Base-by-base conservation (phyloP, 2,797 vertebrate genomes). In the Falco peregrinus region DNA sequence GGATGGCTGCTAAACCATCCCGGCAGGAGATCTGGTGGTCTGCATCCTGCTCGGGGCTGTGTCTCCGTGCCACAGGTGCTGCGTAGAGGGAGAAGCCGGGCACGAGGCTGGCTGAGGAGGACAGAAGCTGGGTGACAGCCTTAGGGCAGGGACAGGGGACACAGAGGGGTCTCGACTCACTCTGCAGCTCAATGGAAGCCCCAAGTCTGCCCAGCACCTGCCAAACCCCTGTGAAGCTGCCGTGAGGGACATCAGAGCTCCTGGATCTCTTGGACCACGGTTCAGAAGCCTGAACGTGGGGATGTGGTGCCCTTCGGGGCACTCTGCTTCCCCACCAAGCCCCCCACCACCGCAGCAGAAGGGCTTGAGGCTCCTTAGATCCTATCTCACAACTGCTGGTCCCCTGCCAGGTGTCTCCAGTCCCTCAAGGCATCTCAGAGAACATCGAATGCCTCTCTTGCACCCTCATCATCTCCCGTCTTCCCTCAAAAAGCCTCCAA, bases 141-240 rank as follows among this genome's bases (percentile, higher is more conserved):
- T 39, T 16, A 25, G 53, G 25, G 33, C 18, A 54, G 56, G 48
- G 50, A 24, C 25, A 39, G 12, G 14, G 68, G n/a, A 31, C 4
- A 5, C 0, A 8, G 43, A 39, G 57, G 83, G 37, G 43, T 19
- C 33, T 69, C 8, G 22, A 12, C 51, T 43, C 2, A 6, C 31
- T 57, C 37, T 5, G 12, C 13, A 28, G 39, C 54, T n/a, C 1
- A 2, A 16, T 1, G 4, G 41, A 25, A 0, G 4, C n/a, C 16
- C 21, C 2, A 2, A 18, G 43, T 68, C 68, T 63, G 15, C 29
- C 24, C 3, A 1, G 16, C 20, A 7, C 31, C 53, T 47, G 19
- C 53, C 53, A 39, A 29, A 17, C 5, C 33, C 25, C 53, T 0
- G 1, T 13, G 64, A 69, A 69, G 77, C 25, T 82, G n/a, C 59